Percentiles rank a stretch among this genome's conserved stretches.
phyloP scores from a whole-genome alignment of 2,113 vertebrate genomes.

The Colistium nudipinnis region DNA sequence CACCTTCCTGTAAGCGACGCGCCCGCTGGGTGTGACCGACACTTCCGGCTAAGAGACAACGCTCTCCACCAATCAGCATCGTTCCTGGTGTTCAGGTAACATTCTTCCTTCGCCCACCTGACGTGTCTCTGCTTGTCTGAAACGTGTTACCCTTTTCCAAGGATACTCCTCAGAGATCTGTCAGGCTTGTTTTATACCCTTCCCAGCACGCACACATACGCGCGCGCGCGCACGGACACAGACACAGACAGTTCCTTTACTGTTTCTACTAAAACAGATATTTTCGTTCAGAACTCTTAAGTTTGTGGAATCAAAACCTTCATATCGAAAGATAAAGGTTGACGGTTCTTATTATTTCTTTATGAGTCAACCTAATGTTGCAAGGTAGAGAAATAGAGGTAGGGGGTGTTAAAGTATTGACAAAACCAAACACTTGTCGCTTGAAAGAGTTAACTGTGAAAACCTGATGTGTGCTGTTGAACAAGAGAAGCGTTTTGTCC shows the following conservation, averaged over 20 bases:
- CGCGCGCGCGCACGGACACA: background rate
- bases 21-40: background rate
- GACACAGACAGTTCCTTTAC: background rate
- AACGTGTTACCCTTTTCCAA: background rate
- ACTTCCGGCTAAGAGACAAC: slow-evolving; percentile 22
- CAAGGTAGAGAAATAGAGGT: background rate
- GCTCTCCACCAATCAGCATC: slow-evolving; percentile 50
- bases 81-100: background rate
- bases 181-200: background rate
- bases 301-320: background rate
- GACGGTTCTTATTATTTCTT: background rate
- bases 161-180: background rate
- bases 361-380: background rate
- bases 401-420: background rate
- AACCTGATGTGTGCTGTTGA: slow-evolving; percentile 5
- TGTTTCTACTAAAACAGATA: too few relatives aligned
- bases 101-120: slow-evolving; percentile 20
- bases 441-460: background rate
- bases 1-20: background rate
- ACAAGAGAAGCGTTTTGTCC: slow-evolving; percentile 4
- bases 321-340: too few relatives aligned
- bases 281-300: background rate
- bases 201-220: too few relatives aligned
- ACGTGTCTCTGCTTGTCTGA: slow-evolving; percentile 50
- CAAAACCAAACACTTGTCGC: background rate